Evolutionary conservation across 1,140 invertebrate genomes (phyloP), one percentile per base, ranked within the genome.

Genomic region (Bathynomus jamesi): DNA sequence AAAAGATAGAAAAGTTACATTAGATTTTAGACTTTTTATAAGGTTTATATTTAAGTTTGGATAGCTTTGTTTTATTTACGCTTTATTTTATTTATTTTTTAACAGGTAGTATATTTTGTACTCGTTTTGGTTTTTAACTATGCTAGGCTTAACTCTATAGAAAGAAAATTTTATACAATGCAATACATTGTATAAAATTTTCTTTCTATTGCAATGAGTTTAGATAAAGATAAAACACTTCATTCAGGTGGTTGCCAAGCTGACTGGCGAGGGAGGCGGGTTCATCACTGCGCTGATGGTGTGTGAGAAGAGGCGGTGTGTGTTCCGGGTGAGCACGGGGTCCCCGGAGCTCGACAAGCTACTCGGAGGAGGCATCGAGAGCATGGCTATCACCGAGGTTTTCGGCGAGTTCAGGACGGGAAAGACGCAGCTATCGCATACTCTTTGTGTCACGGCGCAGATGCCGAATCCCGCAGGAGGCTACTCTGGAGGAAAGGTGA

Each of bases 361-460:
- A 24, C 84, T 99, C 17, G 90, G 90, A n/a, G 96, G 97, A 69
- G 97, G 97, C 8, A 93, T 99, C 79, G 97, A 99, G 83, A 99
- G 97, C 13, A 96, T 97, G 0, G 96, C 95, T 0, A 98, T 99
- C n/a, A 99, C 97, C 2, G 98, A 99, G 85, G 89, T 99, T 77
- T 99, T 99, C 85, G 97, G 98, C 0, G 98, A 99, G 84, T 99
- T 99, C 82, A 82, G 91, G 61, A 90, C 89, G 31, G 91, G 90
- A 17, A 92, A 91, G 82, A 92, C 90, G 2, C 90, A 91, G 78
- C 78, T 92, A 11, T 89, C 89, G 4, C 90, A 91, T 79, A 91
- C 90, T 10, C 80, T 91, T 0, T 91, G 90, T 82, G 89, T 92
- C 1, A 91, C 90, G 17, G 86, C 88, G 61, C 89, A 92, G 82